Base-by-base conservation (phyloP, 1,140 invertebrate species). In the Nephotettix cincticeps region DNA sequence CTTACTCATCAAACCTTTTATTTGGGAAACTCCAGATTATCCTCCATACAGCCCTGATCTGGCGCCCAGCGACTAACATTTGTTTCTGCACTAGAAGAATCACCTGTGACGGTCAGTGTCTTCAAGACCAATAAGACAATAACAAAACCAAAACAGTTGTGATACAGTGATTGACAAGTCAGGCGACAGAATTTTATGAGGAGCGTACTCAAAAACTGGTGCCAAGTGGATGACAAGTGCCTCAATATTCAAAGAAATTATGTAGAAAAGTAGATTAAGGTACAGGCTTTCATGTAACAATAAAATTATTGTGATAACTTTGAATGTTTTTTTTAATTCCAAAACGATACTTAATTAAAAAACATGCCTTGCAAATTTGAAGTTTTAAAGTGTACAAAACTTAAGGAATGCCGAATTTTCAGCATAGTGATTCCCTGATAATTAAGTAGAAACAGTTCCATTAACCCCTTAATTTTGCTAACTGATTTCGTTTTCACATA, bases 21-120 rank as follows among this genome's bases (percentile, higher is more conserved):
- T 73, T 28, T 81, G 78, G 77, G 78, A 82, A 74, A 56, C 72
- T 23, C 70, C 81, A 11, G 54, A 71, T 36, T 78, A 81, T 64
- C 77, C 80, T 71, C 77, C 76, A 36, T 80, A 79, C 56, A 68
- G 58, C 51, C 74, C 74, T 2, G 77, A 82, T 69, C 70, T 81
- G 32, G 74, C 80, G 11, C 75, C 81, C 17, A 76, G 71, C 58
- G 78, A 80, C 69, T 81, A 77, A 56, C 73, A 78, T 58, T 51
- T 82, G 30, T 82, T 81, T 66, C 36, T 28, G 23, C 21, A 70
- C 29, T 54, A 70, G 23, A 72, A 73, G 68, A 61, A 70, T 29
- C 43, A 47, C 29, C 56, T 74, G n/a, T 19, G 56, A 65, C 30
- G 69, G 74, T 25, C 28, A 69, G 30, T 43, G 36, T 40, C 47